Evolutionary conservation across 2,113 vertebrate genomes (phyloP).

Genomic region (Prinia subflava): DNA sequence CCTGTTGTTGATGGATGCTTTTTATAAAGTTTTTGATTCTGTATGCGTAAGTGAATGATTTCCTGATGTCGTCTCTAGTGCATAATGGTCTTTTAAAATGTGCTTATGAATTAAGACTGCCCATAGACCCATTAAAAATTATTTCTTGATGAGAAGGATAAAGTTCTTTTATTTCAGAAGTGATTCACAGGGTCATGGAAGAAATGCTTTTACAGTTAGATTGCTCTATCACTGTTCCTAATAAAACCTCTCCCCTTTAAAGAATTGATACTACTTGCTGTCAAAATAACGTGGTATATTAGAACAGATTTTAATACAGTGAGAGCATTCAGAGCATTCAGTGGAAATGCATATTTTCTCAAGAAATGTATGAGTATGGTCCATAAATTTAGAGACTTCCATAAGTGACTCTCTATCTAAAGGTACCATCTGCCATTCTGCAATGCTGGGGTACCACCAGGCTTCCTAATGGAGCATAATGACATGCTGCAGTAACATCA

Average conservation of each 20-base stretch:
- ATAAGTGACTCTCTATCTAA: not conserved
- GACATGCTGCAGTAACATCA: not conserved
- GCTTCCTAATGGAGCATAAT: not conserved
- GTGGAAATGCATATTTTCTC: not conserved
- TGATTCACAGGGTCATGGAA: not conserved
- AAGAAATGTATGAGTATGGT: not conserved
- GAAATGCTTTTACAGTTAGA: not conserved
- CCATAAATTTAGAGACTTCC: not conserved
- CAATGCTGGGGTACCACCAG: not conserved
- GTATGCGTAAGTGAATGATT: not conserved
- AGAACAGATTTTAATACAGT: not conserved
- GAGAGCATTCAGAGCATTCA: no score
- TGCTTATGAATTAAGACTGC: not conserved
- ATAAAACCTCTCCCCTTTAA: not conserved
- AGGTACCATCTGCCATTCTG: not conserved
- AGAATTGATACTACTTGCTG: not conserved
- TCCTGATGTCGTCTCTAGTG: not conserved
- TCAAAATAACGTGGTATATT: not conserved
- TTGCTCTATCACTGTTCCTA: not conserved
- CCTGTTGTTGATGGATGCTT: not conserved
- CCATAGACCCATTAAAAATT: not conserved
- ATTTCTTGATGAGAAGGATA: not conserved
- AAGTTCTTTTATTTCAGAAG: conserved; percentile 7
- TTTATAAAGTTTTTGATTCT: not conserved
- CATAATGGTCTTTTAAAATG: conserved; percentile 3